Evolutionary conservation across 1,140 invertebrate genomes (phyloP).

Genomic region (Diabrotica virgifera): DNA sequence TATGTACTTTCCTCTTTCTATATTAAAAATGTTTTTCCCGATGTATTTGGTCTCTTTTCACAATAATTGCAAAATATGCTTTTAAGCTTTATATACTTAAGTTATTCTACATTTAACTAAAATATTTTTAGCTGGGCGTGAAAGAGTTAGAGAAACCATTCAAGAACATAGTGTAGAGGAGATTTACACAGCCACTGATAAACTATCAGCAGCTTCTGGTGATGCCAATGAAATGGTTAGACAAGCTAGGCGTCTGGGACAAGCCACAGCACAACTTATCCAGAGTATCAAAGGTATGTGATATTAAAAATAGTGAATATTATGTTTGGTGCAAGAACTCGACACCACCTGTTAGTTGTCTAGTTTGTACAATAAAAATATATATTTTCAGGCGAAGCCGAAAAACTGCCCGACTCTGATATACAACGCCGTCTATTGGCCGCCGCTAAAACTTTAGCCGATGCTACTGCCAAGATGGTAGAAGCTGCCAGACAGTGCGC

Average conservation of each 20-base stretch:
- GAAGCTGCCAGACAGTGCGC: constrained; percentile 94
- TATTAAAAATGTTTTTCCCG: too few species aligned
- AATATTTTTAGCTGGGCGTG: constrained; percentile 37
- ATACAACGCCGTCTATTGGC: constrained; percentile 85
- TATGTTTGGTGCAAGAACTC: too few species aligned
- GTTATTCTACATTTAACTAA: not conserved
- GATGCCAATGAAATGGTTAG: constrained; percentile 91
- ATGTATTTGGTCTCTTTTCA: too few species aligned
- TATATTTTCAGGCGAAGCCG: constrained; percentile 68
- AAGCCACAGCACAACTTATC: constrained; percentile 89
- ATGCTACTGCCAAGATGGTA: constrained; percentile 94
- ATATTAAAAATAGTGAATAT: not conserved
- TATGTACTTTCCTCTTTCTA: not conserved
- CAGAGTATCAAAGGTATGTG: constrained; percentile 77
- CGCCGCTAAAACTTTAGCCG: constrained; percentile 89
- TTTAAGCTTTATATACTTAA: too few species aligned
- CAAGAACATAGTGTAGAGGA: constrained; percentile 83
- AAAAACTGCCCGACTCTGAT: constrained; percentile 82
- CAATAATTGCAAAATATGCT: too few species aligned
- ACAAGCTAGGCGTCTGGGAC: constrained; percentile 87
- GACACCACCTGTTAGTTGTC: too few species aligned
- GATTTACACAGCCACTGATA: constrained; percentile 87
- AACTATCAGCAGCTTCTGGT: constrained; percentile 76
- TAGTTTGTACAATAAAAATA: too few species aligned
- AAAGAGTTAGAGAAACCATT: constrained; percentile 53